Base-by-base conservation (phyloP, 2,797 vertebrate genomes). In the Benthosema pterotum region DNA sequence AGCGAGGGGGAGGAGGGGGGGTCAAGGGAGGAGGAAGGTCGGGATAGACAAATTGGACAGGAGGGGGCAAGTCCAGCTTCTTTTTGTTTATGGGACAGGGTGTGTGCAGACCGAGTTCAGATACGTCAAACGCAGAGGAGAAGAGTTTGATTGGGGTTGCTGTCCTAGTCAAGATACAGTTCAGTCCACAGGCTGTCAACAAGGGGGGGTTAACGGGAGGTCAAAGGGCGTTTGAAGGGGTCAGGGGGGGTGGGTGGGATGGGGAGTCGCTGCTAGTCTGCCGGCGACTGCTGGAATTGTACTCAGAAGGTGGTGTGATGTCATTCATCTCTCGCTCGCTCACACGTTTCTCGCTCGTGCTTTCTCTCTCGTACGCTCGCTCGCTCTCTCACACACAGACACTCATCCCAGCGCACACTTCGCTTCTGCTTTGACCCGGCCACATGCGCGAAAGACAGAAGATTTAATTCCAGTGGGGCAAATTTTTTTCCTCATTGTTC, bases 391-490 rank as follows among this genome's bases (percentile, higher is more conserved):
- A 93, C 94, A 93, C 95, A 94, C 91, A 95, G 90, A 93, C 95
- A 95, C 90, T 95, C 95, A 94, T 94, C 93, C 92, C 93, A 90
- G 92, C 94, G 92, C 92, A 93, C 94, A 92, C 93, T 92, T 93
- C 89, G 84, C 94, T 95, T 94, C 94, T 90, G 87, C 93, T 87
- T 74, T 87, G 69, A 88, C 83, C 65, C 92, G 86, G 89, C 66
- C 62, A 64, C 53, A 85, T 78, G 85, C 86, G 92, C 90, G 90
- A 93, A 93, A 94, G 91, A 93, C 93, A 95, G 93, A 95, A 94
- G 91, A 93, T 50, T 62, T 80, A 84, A 94, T 92, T 94, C 93
- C 93, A 95, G 92, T 91, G 93, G 93, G 94, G 90, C 71, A 58
- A 65, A 9, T 88, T 89, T 92, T 85, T 90, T 71, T 60, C 59